Conservation (phyloP, 2,797 vertebrate genomes). For the Sebastes paucispinis region DNA sequence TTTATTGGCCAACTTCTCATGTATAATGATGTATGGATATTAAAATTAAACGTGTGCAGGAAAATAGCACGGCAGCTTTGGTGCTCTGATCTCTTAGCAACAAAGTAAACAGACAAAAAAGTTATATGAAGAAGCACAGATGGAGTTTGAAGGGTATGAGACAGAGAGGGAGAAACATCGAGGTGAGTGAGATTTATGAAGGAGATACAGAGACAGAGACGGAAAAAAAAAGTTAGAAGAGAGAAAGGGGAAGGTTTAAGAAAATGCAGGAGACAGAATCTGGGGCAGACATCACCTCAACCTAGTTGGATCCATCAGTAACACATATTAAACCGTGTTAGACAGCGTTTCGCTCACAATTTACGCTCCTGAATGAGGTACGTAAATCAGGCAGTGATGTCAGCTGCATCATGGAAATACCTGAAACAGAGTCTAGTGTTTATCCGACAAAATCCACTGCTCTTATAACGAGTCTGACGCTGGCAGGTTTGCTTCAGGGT, state of each 20-base stretch:
- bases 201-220: not conserved
- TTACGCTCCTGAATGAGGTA: conserved; percentile 14
- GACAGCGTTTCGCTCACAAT: conserved; percentile 5
- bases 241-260: conserved; percentile 3
- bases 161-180: not conserved
- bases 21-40: not conserved
- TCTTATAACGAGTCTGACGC: not conserved
- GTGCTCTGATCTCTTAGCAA: conserved; percentile 25
- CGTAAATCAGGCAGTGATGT: conserved; percentile 5
- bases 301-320: conserved; percentile 18
- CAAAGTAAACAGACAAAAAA: conserved; percentile 20
- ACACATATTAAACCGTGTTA: conserved; percentile 30
- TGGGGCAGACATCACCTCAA: conserved; percentile 18
- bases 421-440: conserved; percentile 11
- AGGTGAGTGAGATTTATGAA: conserved; percentile 23
- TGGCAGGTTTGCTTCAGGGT: not conserved
- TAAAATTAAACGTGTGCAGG: not conserved
- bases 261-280: conserved; percentile 14
- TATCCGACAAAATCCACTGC: not conserved
- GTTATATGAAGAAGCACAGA: not conserved
- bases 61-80: not conserved
- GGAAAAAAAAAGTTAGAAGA: not conserved
- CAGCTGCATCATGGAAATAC: conserved; percentile 17
- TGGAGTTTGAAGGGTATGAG: not conserved
- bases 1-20: not conserved